Conservation (phyloP, 2,113 vertebrate genomes). For the Todiramphus chloris region DNA sequence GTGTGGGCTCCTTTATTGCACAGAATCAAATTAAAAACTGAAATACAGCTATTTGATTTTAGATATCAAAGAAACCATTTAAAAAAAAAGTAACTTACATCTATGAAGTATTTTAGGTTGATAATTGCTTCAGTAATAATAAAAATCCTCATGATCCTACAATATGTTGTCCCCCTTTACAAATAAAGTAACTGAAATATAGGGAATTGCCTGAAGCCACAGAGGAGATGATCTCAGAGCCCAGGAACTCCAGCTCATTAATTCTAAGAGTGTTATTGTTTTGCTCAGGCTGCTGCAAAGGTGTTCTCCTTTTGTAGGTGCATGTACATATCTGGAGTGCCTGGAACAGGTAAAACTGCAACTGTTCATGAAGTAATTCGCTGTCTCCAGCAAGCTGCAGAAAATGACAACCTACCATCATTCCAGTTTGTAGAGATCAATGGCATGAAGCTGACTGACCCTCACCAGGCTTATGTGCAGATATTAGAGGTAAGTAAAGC, state of each 20-base stretch:
- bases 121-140: neutral
- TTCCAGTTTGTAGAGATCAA: slow-evolving; percentile 92
- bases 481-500: slow-evolving; percentile 84
- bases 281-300: neutral
- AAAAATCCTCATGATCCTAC: neutral
- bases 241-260: neutral
- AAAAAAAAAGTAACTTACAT: neutral
- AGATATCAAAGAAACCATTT: neutral
- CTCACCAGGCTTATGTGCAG: slow-evolving; percentile 94
- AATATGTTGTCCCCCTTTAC: neutral
- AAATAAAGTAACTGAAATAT: neutral
- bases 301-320: slow-evolving; percentile 75
- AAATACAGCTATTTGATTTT: neutral
- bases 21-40: neutral
- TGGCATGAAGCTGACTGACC: slow-evolving; percentile 98
- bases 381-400: slow-evolving; percentile 83
- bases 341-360: slow-evolving; percentile 96
- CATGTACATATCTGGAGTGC: slow-evolving; percentile 98
- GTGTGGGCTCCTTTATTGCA: neutral
- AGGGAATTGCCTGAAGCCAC: neutral
- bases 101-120: neutral
- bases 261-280: neutral
- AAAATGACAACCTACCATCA: slow-evolving; percentile 79
- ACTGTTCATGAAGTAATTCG: slow-evolving; percentile 91
- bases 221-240: neutral